Evolutionary conservation across 2,113 vertebrate genomes (phyloP).

Genomic region (Glaucidium brasilianum): DNA sequence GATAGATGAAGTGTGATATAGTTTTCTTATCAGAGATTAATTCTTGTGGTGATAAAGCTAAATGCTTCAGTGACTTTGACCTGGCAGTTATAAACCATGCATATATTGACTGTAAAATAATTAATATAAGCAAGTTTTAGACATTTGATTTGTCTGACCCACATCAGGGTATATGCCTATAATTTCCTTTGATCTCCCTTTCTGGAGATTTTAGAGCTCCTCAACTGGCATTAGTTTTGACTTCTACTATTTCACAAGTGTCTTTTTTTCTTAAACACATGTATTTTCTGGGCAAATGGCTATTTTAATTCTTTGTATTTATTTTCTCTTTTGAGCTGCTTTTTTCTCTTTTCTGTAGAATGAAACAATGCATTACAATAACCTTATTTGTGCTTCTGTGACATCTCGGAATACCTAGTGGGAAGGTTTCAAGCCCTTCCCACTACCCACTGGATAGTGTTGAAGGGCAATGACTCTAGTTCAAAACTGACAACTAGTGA

Average conservation of each 20-base stretch:
- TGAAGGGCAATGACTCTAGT: background rate
- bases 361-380: background rate
- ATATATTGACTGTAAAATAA: background rate
- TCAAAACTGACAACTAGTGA: background rate
- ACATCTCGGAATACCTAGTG: background rate
- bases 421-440: background rate
- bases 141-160: background rate
- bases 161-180: rapidly evolving
- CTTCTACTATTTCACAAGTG: background rate
- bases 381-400: background rate
- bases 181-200: background rate
- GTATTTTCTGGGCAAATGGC: background rate
- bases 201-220: background rate
- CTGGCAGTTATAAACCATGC: background rate
- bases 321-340: background rate
- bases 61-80: background rate
- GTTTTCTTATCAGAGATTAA: background rate
- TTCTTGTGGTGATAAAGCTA: background rate
- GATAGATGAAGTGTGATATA: background rate
- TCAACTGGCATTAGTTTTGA: background rate
- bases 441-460: background rate
- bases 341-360: background rate
- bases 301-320: background rate
- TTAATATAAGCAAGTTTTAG: background rate
- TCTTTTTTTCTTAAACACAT: background rate